These are phyloP conservation scores for Moxostoma hubbsi DNA, from an alignment of 2,797 vertebrate genomes.

Conservation along the genomic window DNA sequence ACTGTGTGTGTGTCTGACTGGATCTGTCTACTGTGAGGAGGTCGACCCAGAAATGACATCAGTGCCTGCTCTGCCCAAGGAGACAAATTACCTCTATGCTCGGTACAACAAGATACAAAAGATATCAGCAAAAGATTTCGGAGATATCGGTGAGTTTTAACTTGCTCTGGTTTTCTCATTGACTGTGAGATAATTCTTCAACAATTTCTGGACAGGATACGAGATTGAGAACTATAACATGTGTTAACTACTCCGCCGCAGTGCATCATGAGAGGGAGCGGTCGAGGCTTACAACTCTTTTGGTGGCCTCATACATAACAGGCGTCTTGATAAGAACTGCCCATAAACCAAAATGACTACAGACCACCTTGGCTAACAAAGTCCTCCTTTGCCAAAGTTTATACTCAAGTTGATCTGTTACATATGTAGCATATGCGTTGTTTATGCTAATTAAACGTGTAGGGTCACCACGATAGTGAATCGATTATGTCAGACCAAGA, in stretches of 20 bases:
- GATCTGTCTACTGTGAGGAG: conserved; percentile 98
- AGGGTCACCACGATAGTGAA: too few species aligned
- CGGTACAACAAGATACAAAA: conserved; percentile 96
- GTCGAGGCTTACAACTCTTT: neutral
- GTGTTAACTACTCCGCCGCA: conserved; percentile 32
- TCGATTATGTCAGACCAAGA: too few species aligned
- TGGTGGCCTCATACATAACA: neutral
- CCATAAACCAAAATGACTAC: neutral
- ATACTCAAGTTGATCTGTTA: neutral
- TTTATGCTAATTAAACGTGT: too few species aligned
- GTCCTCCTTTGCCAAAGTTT: neutral
- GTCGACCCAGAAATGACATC: conserved; percentile 84
- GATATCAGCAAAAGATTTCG: conserved; percentile 88
- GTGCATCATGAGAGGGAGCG: neutral
- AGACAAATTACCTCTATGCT: conserved; percentile 93
- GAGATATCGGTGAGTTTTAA: conserved; percentile 85
- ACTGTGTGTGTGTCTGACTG: conserved; percentile 92
- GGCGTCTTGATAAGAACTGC: too few species aligned
- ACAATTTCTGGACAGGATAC: conserved; percentile 13
- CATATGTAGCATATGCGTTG: neutral
- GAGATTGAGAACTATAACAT: conserved; percentile 14
- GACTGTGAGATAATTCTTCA: neutral
- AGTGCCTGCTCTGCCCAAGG: conserved; percentile 91
- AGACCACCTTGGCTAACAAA: neutral
- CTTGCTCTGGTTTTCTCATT: neutral